Percentiles rank a stretch among this genome's conserved stretches.
Evolutionary conservation across 2,888 invertebrate species (phyloP).

Genomic region (Rhagonycha lutea): DNA sequence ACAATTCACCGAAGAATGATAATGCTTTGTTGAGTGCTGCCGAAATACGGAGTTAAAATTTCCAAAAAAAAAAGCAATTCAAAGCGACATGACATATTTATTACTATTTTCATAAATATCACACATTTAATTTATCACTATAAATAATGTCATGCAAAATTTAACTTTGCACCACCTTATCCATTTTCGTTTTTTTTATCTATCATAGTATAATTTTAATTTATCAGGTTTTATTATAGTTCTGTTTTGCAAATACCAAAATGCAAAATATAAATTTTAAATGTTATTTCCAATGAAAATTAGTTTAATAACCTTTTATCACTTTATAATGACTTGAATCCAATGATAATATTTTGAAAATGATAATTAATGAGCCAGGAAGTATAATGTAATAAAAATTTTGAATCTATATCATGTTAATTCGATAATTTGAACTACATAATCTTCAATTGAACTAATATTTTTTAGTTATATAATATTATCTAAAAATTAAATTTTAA

Average conservation of each 20-base stretch:
- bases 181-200: too few relatives aligned
- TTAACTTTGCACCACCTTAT: too few relatives aligned
- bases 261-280: background rate
- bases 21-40: too few relatives aligned
- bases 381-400: background rate
- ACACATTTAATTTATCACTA: too few relatives aligned
- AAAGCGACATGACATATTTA: too few relatives aligned
- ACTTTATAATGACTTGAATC: background rate
- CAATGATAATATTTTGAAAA: background rate
- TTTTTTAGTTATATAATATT: background rate
- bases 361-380: background rate
- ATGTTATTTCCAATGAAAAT: background rate
- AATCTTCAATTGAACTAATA: background rate
- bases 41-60: too few relatives aligned
- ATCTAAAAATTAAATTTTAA: background rate
- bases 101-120: too few relatives aligned
- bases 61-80: too few relatives aligned
- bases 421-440: background rate
- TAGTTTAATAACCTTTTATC: background rate
- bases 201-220: too few relatives aligned
- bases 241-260: background rate
- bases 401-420: background rate
- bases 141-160: too few relatives aligned
- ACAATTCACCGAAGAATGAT: too few relatives aligned
- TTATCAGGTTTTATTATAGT: too few relatives aligned